A percentile compares a stretch with the other conserved stretches of the same genome.
Conservation (phyloP, 2,888 invertebrate species). For the Callinectes sapidus region DNA sequence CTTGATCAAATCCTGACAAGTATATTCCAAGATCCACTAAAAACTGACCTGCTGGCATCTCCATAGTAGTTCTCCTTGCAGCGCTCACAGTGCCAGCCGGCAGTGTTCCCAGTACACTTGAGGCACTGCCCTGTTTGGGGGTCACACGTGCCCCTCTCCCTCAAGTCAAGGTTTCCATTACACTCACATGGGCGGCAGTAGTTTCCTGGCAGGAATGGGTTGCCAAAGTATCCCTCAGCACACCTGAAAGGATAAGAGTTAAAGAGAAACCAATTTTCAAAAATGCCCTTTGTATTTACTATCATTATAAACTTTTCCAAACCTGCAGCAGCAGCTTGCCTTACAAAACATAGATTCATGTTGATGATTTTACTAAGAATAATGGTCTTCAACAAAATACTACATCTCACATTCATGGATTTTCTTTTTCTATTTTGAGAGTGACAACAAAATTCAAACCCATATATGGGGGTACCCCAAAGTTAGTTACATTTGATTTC, state of each 20-base stretch:
- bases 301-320: too few relatives aligned
- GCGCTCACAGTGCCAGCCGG: slow-evolving; percentile 84
- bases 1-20: background rate
- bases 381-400: too few relatives aligned
- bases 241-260: slow-evolving; percentile 79
- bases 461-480: too few relatives aligned
- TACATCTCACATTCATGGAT: too few relatives aligned
- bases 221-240: slow-evolving; percentile 89
- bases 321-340: too few relatives aligned
- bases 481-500: too few relatives aligned
- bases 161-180: slow-evolving; percentile 93
- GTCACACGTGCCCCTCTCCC: slow-evolving; percentile 83
- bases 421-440: too few relatives aligned
- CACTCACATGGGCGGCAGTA: slow-evolving; percentile 91
- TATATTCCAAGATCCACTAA: too few relatives aligned
- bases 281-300: too few relatives aligned
- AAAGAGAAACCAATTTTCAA: background rate
- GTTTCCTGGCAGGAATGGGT: slow-evolving; percentile 84
- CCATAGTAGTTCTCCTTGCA: slow-evolving; percentile 76
- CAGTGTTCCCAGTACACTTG: slow-evolving; percentile 85
- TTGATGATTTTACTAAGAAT: too few relatives aligned
- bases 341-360: too few relatives aligned
- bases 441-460: too few relatives aligned
- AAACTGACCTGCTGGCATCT: slow-evolving; percentile 74
- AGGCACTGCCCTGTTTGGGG: slow-evolving; percentile 89